These are phyloP conservation scores for Flexamia atlantica DNA, from an alignment of 2,888 invertebrate species.

Conservation along the genomic window DNA sequence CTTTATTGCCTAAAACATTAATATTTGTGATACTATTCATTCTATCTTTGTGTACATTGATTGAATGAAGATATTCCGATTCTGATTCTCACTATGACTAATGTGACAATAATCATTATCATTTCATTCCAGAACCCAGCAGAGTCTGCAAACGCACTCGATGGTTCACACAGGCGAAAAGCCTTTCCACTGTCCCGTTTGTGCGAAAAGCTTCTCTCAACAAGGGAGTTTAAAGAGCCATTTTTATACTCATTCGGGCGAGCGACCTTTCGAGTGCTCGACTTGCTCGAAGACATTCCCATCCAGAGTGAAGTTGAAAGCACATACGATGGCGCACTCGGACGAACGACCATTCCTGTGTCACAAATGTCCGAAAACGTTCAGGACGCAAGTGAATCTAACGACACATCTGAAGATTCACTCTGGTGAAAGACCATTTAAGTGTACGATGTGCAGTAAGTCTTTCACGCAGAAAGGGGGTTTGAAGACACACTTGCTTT, in stretches of 20 bases:
- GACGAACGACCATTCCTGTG: conserved; percentile 11
- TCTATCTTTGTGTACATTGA: too few relatives aligned
- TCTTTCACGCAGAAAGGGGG: not conserved
- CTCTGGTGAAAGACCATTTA: not conserved
- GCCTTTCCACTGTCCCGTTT: not conserved
- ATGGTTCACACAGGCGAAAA: conserved; percentile 12
- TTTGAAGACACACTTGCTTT: conserved; percentile 20
- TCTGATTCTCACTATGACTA: too few relatives aligned
- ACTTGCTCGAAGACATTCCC: not conserved
- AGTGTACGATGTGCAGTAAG: not conserved
- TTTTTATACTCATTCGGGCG: not conserved
- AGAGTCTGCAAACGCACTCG: conserved; percentile 3
- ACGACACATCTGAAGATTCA: not conserved
- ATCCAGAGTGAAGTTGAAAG: not conserved
- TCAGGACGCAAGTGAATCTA: not conserved
- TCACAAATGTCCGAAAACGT: conserved; percentile 27
- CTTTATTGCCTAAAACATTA: too few relatives aligned
- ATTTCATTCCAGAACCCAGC: too few relatives aligned
- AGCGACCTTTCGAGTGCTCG: not conserved
- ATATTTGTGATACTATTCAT: too few relatives aligned
- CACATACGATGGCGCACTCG: not conserved
- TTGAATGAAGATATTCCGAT: too few relatives aligned
- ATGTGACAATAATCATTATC: too few relatives aligned
- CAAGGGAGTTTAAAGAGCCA: conserved; percentile 23
- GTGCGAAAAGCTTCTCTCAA: not conserved